Evolutionary conservation across 2,888 invertebrate genomes (phyloP).

Genomic region (Tetragonula carbonaria): DNA sequence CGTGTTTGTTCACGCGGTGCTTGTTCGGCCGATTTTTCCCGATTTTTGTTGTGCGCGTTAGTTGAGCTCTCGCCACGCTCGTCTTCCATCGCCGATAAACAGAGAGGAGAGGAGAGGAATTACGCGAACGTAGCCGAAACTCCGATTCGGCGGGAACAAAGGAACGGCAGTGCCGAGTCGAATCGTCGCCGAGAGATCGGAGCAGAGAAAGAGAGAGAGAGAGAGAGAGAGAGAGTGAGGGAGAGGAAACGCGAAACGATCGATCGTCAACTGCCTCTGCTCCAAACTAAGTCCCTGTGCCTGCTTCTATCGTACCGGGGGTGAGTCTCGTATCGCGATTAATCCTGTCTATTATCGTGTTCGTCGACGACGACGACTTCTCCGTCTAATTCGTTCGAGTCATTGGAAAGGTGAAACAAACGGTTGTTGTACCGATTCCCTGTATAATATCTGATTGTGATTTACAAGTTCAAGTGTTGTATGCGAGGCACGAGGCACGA

Average conservation of each 20-base stretch:
- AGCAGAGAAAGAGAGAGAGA: constrained; percentile 4
- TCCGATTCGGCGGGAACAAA: constrained; percentile 59
- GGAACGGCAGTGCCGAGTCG: constrained; percentile 39
- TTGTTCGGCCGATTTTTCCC: constrained; percentile 5
- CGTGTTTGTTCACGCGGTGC: background rate
- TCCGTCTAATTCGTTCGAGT: background rate
- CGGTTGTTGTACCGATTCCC: background rate
- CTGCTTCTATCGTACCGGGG: constrained; percentile 23
- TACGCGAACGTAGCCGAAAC: constrained; percentile 41
- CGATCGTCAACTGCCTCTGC: constrained; percentile 51
- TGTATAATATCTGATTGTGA: constrained; percentile 15
- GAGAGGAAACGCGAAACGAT: constrained; percentile 53
- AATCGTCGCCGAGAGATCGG: constrained; percentile 19
- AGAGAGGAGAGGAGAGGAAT: constrained; percentile 25
- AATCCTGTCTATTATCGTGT: constrained; percentile 9
- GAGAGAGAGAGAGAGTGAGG: background rate
- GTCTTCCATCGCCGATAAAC: constrained; percentile 48
- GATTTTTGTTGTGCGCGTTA: constrained; percentile 28
- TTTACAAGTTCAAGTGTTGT: constrained; percentile 24
- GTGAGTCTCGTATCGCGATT: constrained; percentile 46
- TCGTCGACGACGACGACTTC: background rate
- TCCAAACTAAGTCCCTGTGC: constrained; percentile 12
- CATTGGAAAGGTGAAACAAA: constrained; percentile 4
- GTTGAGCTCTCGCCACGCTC: constrained; percentile 31
- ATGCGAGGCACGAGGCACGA: background rate